A percentile compares a stretch with the other conserved stretches of the same genome.
phyloP scores from a whole-genome alignment of 2,888 invertebrate genomes.

The Ochropacha duplaris region DNA sequence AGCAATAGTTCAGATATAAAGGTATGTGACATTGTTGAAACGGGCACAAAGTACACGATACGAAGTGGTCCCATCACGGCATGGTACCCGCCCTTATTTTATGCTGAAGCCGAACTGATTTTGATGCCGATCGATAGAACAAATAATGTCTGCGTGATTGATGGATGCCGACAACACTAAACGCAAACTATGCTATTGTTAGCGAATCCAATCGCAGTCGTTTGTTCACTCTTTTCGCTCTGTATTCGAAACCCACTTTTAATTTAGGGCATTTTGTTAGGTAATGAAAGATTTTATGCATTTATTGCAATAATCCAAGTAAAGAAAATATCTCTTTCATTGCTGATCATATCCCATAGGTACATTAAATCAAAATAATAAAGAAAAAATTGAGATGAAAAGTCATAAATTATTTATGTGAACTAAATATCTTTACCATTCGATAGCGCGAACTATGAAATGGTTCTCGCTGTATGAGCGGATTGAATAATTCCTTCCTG shows the following conservation, averaged over 20 bases:
- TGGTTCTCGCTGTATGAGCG: neutral
- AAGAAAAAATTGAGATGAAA: no score
- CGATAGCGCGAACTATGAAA: neutral
- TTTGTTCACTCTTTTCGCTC: conserved; percentile 15
- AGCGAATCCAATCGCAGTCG: conserved; percentile 32
- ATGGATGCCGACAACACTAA: conserved; percentile 49
- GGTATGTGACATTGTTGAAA: conserved; percentile 46
- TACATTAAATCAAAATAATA: no score
- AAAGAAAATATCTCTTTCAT: neutral
- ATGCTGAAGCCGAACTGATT: conserved; percentile 37
- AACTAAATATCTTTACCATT: no score
- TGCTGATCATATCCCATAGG: no score
- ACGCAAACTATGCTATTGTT: conserved; percentile 49
- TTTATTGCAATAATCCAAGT: neutral
- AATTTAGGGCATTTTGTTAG: conserved; percentile 1
- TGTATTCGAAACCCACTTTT: conserved; percentile 4
- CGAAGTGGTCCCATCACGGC: conserved; percentile 51
- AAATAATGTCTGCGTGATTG: conserved; percentile 76
- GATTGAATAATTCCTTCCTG: conserved; percentile 64
- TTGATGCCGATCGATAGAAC: conserved; percentile 65
- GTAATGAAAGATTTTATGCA: neutral
- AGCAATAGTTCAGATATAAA: conserved; percentile 14
- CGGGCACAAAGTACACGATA: conserved; percentile 20
- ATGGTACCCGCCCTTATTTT: conserved; percentile 58
- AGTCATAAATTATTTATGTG: no score